These are phyloP conservation scores for Perdita meconis DNA, from an alignment of 2,888 invertebrate species.

Conservation along the genomic window DNA sequence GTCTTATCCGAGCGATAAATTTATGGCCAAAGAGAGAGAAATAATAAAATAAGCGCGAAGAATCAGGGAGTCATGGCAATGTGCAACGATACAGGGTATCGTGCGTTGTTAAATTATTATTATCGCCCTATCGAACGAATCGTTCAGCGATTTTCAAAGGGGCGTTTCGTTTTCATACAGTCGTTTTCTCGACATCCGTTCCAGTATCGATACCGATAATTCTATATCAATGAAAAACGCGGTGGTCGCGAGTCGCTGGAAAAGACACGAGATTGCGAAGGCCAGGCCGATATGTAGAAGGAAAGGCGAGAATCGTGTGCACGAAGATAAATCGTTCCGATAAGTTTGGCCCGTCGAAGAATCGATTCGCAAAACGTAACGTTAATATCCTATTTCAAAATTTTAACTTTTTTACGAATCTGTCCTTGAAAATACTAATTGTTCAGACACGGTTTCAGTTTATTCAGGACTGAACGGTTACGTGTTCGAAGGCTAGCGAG, in stretches of 20 bases:
- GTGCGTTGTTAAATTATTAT: constrained; percentile 10
- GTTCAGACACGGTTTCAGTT: not conserved
- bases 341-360: not conserved
- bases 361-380: not conserved
- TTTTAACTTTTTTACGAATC: not conserved
- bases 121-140: not conserved
- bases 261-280: constrained; percentile 21
- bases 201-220: not conserved
- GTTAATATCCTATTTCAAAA: no score
- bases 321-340: not conserved
- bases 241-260: not conserved
- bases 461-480: constrained; percentile 3
- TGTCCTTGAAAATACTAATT: not conserved
- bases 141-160: not conserved
- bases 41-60: not conserved
- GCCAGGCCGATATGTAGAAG: not conserved
- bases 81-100: constrained; percentile 34
- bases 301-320: not conserved
- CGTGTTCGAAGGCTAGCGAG: not conserved
- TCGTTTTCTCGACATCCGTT: not conserved
- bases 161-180: constrained; percentile 7
- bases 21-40: not conserved
- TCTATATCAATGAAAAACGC: constrained; percentile 22
- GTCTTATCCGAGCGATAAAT: constrained; percentile 9
- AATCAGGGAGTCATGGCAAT: not conserved